Base-by-base conservation (phyloP, 2,888 invertebrate genomes). In the Allacma fusca region DNA sequence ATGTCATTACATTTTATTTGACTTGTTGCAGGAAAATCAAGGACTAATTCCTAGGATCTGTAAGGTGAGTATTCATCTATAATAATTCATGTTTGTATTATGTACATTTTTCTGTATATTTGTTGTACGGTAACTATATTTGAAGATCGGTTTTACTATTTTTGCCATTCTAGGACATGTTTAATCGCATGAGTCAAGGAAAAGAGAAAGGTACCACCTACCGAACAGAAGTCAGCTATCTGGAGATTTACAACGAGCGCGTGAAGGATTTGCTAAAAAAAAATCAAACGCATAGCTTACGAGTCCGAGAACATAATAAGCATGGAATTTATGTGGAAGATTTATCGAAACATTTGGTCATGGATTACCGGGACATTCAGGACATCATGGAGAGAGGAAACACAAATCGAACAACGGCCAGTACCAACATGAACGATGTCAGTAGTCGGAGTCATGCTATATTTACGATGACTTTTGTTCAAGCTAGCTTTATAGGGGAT, bases 391-490 rank as follows among this genome's bases (percentile, higher is more conserved):
- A 91, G 83, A 90, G 92, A 84, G 95, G 95, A 81, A 95, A 94
- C 88, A 89, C 91, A 79, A 92, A 92, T 86, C 90, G 95, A 82
- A 94, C 94, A 26, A 95, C 95, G 1, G 95, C 95, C 65, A 92
- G 94, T 85, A 95, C 95, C 78, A 94, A 94, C 87, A 95, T 95
- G 95, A 95, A 95, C 88, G 94, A 95, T 88, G 94, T 94, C 84
- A 94, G 94, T 87, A 94, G 94, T 86, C 90, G 95, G 85, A 94
- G 94, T 88, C 95, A 95, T 89, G 95, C 95, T 82, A 95, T 95
- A 86, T 95, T 95, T 87, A 95, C 95, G 72, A 92, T 95, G 87
- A 94, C 93, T 43, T 95, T 95, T 88, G 93, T 94, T 80, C 94
- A 95, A 88, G 95, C 94, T 71, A 92, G 92, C 84, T 93, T 94